Conservation (phyloP, 2,797 vertebrate species). For the Telmatherina bonti region DNA sequence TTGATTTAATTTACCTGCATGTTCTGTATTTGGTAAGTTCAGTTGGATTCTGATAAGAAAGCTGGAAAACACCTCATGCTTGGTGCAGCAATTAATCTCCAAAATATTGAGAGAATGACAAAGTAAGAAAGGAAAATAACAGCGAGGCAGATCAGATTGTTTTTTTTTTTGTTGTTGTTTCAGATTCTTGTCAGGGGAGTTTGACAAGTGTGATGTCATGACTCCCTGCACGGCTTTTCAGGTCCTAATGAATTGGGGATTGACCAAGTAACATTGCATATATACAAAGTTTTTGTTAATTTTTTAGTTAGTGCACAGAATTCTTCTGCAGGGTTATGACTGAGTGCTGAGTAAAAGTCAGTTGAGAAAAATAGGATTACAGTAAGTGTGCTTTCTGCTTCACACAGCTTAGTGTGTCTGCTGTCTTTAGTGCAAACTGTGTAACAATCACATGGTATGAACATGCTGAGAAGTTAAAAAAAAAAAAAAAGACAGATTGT, state of each 20-base stretch:
- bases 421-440: slow-evolving; percentile 30
- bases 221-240: neutral
- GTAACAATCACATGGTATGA: slow-evolving; percentile 57
- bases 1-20: neutral
- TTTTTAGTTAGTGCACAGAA: too few relatives aligned
- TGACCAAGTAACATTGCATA: slow-evolving; percentile 7
- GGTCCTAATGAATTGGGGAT: neutral
- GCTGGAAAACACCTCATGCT: neutral
- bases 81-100: slow-evolving; percentile 1
- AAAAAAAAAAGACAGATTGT: slow-evolving; percentile 18
- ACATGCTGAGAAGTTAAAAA: slow-evolving; percentile 43
- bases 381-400: slow-evolving; percentile 20
- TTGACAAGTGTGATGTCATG: slow-evolving; percentile 21
- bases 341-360: slow-evolving; percentile 46
- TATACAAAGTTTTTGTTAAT: too few relatives aligned
- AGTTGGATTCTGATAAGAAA: neutral
- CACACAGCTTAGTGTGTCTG: neutral
- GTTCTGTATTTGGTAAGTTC: neutral
- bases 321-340: slow-evolving; percentile 11
- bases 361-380: slow-evolving; percentile 58
- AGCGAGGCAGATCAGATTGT: slow-evolving; percentile 1
- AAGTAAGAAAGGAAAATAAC: neutral
- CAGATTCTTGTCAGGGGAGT: slow-evolving; percentile 46
- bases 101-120: neutral
- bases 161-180: slow-evolving; percentile 11